Base-by-base conservation (phyloP, 2,888 invertebrate species). In the Belgica antarctica region DNA sequence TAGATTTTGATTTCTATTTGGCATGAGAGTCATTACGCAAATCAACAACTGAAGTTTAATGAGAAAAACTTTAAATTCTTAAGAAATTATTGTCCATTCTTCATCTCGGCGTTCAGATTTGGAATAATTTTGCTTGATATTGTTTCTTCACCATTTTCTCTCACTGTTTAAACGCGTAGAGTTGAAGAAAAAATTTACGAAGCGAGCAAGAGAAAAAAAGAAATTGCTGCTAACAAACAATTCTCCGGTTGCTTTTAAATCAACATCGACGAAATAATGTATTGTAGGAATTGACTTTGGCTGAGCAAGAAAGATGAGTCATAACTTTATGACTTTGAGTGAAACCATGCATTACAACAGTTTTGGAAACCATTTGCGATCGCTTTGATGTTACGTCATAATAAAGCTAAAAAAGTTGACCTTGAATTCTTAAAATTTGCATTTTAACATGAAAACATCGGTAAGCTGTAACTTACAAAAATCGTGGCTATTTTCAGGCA, bases 141-240 rank as follows among this genome's bases (percentile, higher is more conserved):
- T 10, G 3, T 52, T 52, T 17, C 52, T n/a, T 8, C 7, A 22
- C 52, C 17, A 52, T 52, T 52, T 52, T 17, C 12, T 52, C 52
- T 17, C n/a, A 34, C 34, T 41, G 12, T 52, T 52, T 7, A 22
- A 52, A 22, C 52, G 2, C 52, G 22, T n/a, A n/a, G 22, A 17
- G 7, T 17, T 22, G 52, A n/a, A 52, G 52, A 52, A 52, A 22
- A 52, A 52, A 52, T n/a, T n/a, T n/a, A n/a, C n/a, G n/a, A 52
- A 17, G 52, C 52, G 52, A 52, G 52, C 52, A 22, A 52, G 17
- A 22, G 22, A 52, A 52, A 52, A 22, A 52, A 52, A 52, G 52
- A 52, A 52, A 52, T 52, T 52, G 52, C 22, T 52, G 52, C 17
- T 52, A 22, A 52, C 52, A 52, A 52, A 52, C 52, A 52, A 52